These are phyloP conservation scores for Tokudaia muenninki DNA, from an alignment of 2,797 vertebrate genomes.

Conservation along the genomic window DNA sequence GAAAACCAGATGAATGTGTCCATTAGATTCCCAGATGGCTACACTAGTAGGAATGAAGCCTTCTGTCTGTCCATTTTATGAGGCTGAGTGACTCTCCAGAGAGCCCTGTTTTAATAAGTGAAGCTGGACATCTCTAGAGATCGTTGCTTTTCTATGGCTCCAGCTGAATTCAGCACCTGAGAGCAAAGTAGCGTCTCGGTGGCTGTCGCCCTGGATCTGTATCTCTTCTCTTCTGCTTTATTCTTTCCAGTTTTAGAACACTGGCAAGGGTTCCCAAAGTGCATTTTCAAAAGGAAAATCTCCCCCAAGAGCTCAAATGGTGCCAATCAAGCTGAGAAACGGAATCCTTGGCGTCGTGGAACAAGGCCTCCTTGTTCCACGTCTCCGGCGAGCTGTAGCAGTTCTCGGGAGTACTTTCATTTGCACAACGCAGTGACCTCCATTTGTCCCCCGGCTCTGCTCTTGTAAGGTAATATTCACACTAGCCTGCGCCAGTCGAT, in stretches of 20 bases:
- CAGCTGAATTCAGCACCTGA: conserved; percentile 33
- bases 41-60: neutral
- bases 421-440: neutral
- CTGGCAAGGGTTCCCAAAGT: conserved; percentile 61
- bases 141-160: conserved; percentile 24
- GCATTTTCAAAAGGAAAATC: conserved; percentile 64
- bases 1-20: neutral
- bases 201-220: neutral
- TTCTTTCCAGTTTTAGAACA: conserved; percentile 59
- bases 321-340: conserved; percentile 73
- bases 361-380: conserved; percentile 74
- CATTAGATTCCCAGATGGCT: neutral
- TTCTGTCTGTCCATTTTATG: neutral
- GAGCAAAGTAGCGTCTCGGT: conserved; percentile 36
- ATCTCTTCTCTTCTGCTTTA: conserved; percentile 51
- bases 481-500: neutral
- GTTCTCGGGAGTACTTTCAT: neutral
- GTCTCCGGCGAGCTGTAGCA: neutral
- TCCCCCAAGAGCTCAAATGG: conserved; percentile 50
- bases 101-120: neutral
- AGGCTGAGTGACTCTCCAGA: neutral
- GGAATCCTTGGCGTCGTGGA: conserved; percentile 59
- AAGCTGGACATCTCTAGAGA: conserved; percentile 37
- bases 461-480: neutral
- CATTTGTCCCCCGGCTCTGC: neutral